Evolutionary conservation across 1,140 invertebrate species (phyloP).

Genomic region (Mesaphorura yosii): DNA sequence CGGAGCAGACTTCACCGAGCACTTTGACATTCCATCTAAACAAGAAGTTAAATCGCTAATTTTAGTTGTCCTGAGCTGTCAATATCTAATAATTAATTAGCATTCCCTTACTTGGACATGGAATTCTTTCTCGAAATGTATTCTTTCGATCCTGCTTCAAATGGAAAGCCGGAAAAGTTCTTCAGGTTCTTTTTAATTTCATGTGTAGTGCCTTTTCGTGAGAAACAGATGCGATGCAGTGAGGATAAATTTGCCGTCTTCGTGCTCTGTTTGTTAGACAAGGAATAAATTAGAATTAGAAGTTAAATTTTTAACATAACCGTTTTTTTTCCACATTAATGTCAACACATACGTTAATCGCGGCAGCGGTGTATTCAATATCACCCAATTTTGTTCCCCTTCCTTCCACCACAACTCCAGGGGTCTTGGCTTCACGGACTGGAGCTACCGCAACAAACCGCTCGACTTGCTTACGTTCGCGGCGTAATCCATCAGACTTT

Average conservation of each 20-base stretch:
- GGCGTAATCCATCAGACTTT: slow-evolving; percentile 7
- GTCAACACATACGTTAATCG: slow-evolving; percentile 7
- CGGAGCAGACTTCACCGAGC: slow-evolving; percentile 15
- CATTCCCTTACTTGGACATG: slow-evolving; percentile 18
- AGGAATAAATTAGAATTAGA: slow-evolving; percentile 9
- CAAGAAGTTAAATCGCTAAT: background rate
- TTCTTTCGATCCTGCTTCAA: slow-evolving; percentile 14
- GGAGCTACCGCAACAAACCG: slow-evolving; percentile 6
- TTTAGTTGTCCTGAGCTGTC: background rate
- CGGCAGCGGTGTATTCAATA: slow-evolving; percentile 9
- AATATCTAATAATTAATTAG: slow-evolving; percentile 3
- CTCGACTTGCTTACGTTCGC: slow-evolving; percentile 20
- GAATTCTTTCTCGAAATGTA: slow-evolving; percentile 10
- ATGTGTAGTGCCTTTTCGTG: slow-evolving; percentile 9
- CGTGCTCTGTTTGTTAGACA: slow-evolving; percentile 11
- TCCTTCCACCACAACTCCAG: background rate
- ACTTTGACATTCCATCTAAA: slow-evolving; percentile 2
- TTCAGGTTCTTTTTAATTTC: slow-evolving; percentile 25
- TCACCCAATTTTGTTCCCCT: slow-evolving; percentile 16
- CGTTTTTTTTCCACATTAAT: background rate
- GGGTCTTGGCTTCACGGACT: slow-evolving; percentile 5
- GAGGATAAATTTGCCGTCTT: slow-evolving; percentile 9
- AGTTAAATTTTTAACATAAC: too few relatives aligned
- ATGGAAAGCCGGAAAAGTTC: slow-evolving; percentile 26
- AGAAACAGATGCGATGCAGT: slow-evolving; percentile 22